Evolutionary conservation across 2,113 vertebrate genomes (phyloP).

Genomic region (Daphoenositta chrysoptera): DNA sequence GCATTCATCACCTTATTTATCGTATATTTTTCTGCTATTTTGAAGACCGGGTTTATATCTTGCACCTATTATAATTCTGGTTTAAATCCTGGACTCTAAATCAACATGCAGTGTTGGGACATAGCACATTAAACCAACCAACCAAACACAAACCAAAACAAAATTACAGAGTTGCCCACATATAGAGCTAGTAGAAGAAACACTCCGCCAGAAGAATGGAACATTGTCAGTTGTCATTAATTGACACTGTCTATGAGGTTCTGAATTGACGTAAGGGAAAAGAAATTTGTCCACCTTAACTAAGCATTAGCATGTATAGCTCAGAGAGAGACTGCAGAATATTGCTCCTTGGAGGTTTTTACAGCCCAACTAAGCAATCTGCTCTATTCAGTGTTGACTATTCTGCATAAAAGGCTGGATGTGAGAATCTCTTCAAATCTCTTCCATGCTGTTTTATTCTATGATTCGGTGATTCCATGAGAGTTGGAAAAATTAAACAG

Average conservation of each 20-base stretch:
- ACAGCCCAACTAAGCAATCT: background rate
- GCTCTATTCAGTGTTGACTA: background rate
- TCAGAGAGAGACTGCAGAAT: background rate
- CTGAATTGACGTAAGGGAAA: background rate
- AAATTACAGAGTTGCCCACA: fast-evolving
- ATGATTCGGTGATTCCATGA: background rate
- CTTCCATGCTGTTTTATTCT: background rate
- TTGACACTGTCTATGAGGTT: background rate
- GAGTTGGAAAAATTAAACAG: background rate
- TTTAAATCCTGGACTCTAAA: background rate
- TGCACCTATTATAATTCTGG: background rate
- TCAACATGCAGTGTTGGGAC: background rate
- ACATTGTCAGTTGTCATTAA: background rate
- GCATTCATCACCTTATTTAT: background rate
- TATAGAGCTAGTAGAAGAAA: background rate
- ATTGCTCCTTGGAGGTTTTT: background rate
- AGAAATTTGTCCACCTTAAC: background rate
- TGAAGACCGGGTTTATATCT: background rate
- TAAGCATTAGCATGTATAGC: background rate
- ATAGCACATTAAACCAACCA: background rate
- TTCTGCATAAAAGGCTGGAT: background rate
- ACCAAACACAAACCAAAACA: background rate
- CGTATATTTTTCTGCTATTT: background rate
- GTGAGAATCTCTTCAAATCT: background rate
- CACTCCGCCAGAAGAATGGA: background rate